Percentiles rank a stretch among this genome's conserved stretches.
Evolutionary conservation across 2,113 vertebrate genomes (phyloP).

Genomic region (Pomatorhinus ruficollis): DNA sequence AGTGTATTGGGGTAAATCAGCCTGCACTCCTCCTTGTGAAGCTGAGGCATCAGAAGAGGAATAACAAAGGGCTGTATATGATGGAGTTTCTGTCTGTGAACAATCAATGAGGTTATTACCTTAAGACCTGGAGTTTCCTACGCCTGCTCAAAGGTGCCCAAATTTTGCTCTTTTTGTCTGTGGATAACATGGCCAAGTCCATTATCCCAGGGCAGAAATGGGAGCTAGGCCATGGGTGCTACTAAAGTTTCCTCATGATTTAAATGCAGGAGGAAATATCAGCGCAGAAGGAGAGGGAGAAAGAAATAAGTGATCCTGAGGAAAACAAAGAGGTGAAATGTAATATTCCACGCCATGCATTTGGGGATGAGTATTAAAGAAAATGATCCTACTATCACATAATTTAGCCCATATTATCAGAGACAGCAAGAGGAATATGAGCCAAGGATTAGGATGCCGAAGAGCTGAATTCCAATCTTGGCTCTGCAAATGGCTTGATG

Average conservation of each 20-base stretch:
- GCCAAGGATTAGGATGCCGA: constrained; percentile 19
- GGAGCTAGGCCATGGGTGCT: background rate
- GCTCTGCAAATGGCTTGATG: constrained; percentile 33
- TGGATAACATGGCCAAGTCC: background rate
- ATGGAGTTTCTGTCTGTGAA: background rate
- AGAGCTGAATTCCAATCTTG: constrained; percentile 32
- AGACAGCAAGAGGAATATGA: constrained; percentile 30
- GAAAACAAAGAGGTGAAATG: constrained; percentile 3
- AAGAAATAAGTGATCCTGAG: background rate
- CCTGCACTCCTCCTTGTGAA: background rate
- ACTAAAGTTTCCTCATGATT: background rate
- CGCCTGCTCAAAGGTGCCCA: background rate
- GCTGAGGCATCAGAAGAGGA: background rate
- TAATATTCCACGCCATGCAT: background rate
- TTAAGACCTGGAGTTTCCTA: background rate
- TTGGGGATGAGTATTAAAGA: constrained; percentile 41
- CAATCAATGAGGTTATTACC: background rate
- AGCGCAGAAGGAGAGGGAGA: background rate
- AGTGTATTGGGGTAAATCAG: background rate
- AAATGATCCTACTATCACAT: constrained; percentile 18
- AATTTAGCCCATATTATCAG: constrained; percentile 38
- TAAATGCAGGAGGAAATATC: background rate
- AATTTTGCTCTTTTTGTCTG: background rate
- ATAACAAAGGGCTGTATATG: rapidly evolving
- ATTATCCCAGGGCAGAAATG: background rate